Evolutionary conservation across 2,113 vertebrate species (phyloP).

Genomic region (Vidua chalybeata): DNA sequence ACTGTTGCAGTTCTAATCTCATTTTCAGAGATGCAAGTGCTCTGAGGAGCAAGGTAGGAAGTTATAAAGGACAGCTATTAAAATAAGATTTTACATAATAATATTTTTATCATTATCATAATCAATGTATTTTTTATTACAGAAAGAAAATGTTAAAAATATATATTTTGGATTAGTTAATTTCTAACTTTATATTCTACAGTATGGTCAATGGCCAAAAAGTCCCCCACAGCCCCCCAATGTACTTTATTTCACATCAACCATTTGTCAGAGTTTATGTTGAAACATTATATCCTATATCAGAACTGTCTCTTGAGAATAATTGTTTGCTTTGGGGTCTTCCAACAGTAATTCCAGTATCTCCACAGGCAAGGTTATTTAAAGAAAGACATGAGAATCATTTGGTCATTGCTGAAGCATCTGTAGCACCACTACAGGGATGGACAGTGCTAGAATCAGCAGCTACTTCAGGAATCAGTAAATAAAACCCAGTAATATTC

Average conservation of each 20-base stretch:
- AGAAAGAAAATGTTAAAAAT: neutral
- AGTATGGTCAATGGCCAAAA: neutral
- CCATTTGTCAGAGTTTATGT: conserved; percentile 67
- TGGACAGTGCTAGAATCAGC: neutral
- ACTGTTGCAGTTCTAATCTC: neutral
- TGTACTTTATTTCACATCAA: conserved; percentile 61
- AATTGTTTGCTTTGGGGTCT: conserved; percentile 78
- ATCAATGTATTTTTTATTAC: neutral
- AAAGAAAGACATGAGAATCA: conserved; percentile 65
- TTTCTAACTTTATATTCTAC: neutral
- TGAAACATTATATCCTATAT: conserved; percentile 71
- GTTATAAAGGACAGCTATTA: neutral
- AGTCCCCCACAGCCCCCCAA: neutral
- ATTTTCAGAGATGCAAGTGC: neutral
- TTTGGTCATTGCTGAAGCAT: conserved; percentile 52
- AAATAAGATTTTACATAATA: neutral
- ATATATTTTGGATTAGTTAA: neutral
- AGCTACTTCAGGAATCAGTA: neutral
- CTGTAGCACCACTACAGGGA: conserved; percentile 31
- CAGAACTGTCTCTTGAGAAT: conserved; percentile 76
- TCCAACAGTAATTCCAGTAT: conserved; percentile 70
- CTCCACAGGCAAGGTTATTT: conserved; percentile 77
- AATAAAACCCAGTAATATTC: neutral
- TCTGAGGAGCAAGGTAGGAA: neutral
- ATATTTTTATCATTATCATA: neutral